These are phyloP conservation scores for Gymnothorax reevesii DNA, from an alignment of 2,797 vertebrate genomes.

Conservation along the genomic window DNA sequence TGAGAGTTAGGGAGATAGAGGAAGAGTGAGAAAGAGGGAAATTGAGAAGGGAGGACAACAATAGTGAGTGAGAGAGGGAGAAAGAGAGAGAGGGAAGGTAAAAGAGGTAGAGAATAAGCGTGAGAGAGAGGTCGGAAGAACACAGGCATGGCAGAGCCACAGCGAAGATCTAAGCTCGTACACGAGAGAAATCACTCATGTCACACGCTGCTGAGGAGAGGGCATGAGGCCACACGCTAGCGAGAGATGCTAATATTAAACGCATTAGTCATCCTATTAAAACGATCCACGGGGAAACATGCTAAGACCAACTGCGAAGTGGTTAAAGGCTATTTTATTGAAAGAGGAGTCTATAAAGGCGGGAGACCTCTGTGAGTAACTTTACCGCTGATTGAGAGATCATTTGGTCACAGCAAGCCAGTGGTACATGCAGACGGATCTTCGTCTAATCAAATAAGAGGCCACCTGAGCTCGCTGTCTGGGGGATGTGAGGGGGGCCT, in stretches of 20 bases:
- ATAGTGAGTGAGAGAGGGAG: neutral
- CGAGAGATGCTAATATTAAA: slow-evolving; percentile 38
- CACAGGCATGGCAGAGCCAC: neutral
- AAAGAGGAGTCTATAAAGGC: slow-evolving; percentile 41
- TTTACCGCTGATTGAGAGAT: slow-evolving; percentile 12
- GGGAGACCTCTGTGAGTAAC: neutral
- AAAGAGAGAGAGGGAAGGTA: no score
- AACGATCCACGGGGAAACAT: slow-evolving; percentile 31
- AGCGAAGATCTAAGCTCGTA: neutral
- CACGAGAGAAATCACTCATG: slow-evolving; percentile 32
- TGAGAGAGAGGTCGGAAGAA: neutral
- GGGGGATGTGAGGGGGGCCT: slow-evolving; percentile 1
- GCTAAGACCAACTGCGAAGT: neutral
- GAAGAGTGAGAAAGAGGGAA: neutral
- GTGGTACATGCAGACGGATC: slow-evolving; percentile 5
- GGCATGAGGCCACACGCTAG: slow-evolving; percentile 27
- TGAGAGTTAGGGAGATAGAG: neutral
- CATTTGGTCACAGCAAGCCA: slow-evolving; percentile 18
- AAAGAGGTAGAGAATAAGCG: no score
- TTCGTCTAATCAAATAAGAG: slow-evolving; percentile 28
- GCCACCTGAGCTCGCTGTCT: neutral
- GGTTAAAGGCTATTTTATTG: slow-evolving; percentile 46
- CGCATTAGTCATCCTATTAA: slow-evolving; percentile 52
- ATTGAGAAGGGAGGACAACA: neutral
- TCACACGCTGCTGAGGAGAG: slow-evolving; percentile 31